Evolutionary conservation across 1,140 invertebrate genomes (phyloP).

Genomic region (Drosophila obscura): DNA sequence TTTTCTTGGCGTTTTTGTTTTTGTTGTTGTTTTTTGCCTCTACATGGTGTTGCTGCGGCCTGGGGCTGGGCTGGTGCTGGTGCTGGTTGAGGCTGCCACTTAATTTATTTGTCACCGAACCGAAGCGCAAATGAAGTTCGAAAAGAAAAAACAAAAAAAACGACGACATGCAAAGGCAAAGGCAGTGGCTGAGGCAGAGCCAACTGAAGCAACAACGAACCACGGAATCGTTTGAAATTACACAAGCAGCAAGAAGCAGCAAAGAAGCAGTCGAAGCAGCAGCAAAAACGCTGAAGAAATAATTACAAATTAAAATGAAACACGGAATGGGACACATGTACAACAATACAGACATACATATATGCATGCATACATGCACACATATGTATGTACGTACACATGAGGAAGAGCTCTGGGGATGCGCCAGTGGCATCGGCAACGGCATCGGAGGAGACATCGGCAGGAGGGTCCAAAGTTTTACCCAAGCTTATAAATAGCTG

Average conservation of each 20-base stretch:
- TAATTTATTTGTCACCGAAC: conserved; percentile 81
- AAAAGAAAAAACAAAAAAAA: conserved; percentile 42
- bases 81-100: conserved; percentile 58
- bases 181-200: too few species aligned
- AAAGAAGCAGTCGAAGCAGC: conserved; percentile 14
- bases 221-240: conserved; percentile 66
- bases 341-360: too few species aligned
- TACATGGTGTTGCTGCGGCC: conserved; percentile 13
- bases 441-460: not conserved
- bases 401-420: conserved; percentile 21
- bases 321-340: conserved; percentile 59
- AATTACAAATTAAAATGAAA: conserved; percentile 82
- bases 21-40: not conserved
- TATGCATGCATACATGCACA: not conserved
- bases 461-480: conserved; percentile 36
- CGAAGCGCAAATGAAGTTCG: conserved; percentile 80
- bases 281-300: conserved; percentile 71
- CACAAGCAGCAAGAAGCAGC: conserved; percentile 35
- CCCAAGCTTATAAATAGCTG: conserved; percentile 73
- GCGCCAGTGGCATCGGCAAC: conserved; percentile 3
- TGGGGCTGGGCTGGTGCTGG: conserved; percentile 25
- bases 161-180: conserved; percentile 37
- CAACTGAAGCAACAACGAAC: conserved; percentile 40
- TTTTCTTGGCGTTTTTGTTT: conserved; percentile 35
- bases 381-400: conserved; percentile 9